A percentile compares a stretch with the other conserved stretches of the same genome.
These are phyloP conservation scores for Lapara coniferarum DNA, from an alignment of 2,888 invertebrate species.

Conservation along the genomic window DNA sequence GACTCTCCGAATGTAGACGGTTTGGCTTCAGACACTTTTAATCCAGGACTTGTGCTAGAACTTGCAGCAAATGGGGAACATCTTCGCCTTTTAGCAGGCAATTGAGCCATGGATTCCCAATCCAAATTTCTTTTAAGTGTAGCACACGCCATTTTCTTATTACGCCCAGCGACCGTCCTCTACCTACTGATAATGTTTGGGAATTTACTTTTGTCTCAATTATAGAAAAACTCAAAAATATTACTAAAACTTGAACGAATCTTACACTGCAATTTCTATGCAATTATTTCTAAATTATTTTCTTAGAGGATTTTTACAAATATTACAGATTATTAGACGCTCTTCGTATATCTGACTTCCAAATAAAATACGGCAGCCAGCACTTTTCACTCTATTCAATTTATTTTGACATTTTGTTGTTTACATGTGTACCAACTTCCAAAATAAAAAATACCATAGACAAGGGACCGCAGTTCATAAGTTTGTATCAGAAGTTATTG, in stretches of 20 bases:
- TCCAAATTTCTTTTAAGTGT: constrained; percentile 97
- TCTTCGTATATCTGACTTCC: constrained; percentile 61
- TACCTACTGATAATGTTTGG: constrained; percentile 58
- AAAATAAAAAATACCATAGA: constrained; percentile 39
- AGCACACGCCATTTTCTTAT: constrained; percentile 97
- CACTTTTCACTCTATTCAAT: constrained; percentile 67
- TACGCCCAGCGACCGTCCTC: constrained; percentile 84
- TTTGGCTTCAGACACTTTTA: constrained; percentile 82
- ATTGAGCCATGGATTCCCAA: constrained; percentile 95
- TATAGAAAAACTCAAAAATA: constrained; percentile 65
- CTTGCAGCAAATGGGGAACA: constrained; percentile 93
- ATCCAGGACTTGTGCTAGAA: constrained; percentile 79
- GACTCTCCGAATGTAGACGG: constrained; percentile 93
- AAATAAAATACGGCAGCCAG: constrained; percentile 60
- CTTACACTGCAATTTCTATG: constrained; percentile 58
- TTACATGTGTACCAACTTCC: constrained; percentile 49
- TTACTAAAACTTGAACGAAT: constrained; percentile 53
- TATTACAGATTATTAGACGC: constrained; percentile 65
- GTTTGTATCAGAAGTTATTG: background rate
- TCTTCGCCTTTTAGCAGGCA: constrained; percentile 94
- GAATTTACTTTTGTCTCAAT: constrained; percentile 62
- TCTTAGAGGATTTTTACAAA: constrained; percentile 66
- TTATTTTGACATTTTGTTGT: constrained; percentile 67
- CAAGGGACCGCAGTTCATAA: constrained; percentile 22
- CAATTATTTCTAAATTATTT: constrained; percentile 53